Conservation (phyloP, 2,797 vertebrate species). For the Sphaeramia orbicularis region DNA sequence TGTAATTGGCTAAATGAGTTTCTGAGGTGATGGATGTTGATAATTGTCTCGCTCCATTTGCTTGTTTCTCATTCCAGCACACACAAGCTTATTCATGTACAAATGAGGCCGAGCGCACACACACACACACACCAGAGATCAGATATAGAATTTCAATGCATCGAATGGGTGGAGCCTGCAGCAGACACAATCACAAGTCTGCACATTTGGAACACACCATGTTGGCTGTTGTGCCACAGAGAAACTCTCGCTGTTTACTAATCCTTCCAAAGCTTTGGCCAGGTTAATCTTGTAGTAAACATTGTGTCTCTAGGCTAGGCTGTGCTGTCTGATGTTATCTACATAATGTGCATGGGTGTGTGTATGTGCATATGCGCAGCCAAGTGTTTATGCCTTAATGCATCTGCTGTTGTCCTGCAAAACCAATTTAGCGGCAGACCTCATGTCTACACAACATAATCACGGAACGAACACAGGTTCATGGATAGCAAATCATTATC, state of each 20-base stretch:
- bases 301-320: constrained; percentile 58
- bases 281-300: constrained; percentile 68
- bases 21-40: constrained; percentile 78
- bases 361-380: constrained; percentile 23
- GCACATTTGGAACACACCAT: constrained; percentile 9
- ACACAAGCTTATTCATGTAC: constrained; percentile 15
- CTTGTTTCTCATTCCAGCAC: constrained; percentile 44
- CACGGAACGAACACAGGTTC: constrained; percentile 38
- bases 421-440: constrained; percentile 61
- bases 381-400: constrained; percentile 24
- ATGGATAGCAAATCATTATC: constrained; percentile 48
- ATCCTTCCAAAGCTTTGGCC: constrained; percentile 56
- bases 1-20: constrained; percentile 78
- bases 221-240: constrained; percentile 31
- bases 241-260: constrained; percentile 26
- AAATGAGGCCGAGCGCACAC: constrained; percentile 25
- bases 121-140: constrained; percentile 16
- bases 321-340: constrained; percentile 58
- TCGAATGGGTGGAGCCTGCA: neutral
- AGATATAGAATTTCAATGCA: constrained; percentile 10
- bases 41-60: constrained; percentile 72
- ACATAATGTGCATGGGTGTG: constrained; percentile 28
- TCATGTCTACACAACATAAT: constrained; percentile 53
- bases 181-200: constrained; percentile 11
- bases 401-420: constrained; percentile 41